Evolutionary conservation across 2,113 vertebrate genomes (phyloP).

Genomic region (Nicator chloris): DNA sequence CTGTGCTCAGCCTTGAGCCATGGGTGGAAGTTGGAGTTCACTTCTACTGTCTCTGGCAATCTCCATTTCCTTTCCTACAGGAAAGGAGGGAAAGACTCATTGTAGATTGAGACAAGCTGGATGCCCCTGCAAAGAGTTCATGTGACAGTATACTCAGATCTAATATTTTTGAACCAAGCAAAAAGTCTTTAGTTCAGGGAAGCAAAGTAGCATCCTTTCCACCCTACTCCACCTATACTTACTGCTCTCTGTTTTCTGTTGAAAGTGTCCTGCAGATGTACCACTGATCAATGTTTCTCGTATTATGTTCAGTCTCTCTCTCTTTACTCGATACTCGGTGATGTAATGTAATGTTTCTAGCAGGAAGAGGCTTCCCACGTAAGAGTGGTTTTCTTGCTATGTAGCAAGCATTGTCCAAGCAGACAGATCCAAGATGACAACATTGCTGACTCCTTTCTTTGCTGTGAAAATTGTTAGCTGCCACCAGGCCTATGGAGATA

Average conservation of each 20-base stretch:
- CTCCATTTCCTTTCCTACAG: neutral
- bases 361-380: neutral
- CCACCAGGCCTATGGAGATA: neutral
- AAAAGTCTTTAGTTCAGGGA: neutral
- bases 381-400: neutral
- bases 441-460: neutral
- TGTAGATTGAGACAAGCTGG: neutral
- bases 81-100: neutral
- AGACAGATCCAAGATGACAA: constrained; percentile 25
- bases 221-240: neutral
- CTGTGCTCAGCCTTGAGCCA: neutral
- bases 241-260: neutral
- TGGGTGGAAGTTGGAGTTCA: neutral
- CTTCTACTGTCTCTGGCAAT: neutral
- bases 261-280: neutral
- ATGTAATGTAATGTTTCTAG: neutral
- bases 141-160: neutral
- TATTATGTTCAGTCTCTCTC: neutral
- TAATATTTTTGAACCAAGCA: neutral
- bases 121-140: neutral
- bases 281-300: neutral
- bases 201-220: neutral
- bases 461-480: constrained; percentile 32
- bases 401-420: neutral
- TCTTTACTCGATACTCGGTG: neutral